Base-by-base conservation (phyloP, 1,140 invertebrate genomes). In the Dreissena polymorpha region DNA sequence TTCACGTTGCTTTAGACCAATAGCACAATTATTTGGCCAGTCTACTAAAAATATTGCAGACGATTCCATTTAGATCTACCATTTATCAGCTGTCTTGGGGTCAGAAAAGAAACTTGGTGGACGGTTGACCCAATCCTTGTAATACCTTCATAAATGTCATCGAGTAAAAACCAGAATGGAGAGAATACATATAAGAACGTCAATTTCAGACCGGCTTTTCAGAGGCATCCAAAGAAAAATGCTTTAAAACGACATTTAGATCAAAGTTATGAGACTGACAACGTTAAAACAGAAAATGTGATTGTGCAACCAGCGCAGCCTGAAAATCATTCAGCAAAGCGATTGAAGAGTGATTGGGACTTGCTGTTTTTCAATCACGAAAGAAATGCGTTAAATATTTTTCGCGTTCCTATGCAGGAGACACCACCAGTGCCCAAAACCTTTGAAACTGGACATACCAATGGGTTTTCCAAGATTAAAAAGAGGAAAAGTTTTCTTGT, bases 401-500 rank as follows among this genome's bases (percentile, higher is more conserved):
- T n/a, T n/a, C n/a, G n/a, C n/a, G n/a, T n/a, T n/a, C n/a, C n/a
- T n/a, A n/a, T n/a, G n/a, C n/a, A n/a, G n/a, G n/a, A n/a, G n/a
- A n/a, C n/a, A n/a, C n/a, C n/a, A n/a, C n/a, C n/a, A n/a, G n/a
- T n/a, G n/a, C n/a, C n/a, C n/a, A n/a, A n/a, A n/a, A n/a, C n/a
- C n/a, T n/a, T n/a, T n/a, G n/a, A n/a, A n/a, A n/a, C n/a, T n/a
- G n/a, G n/a, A n/a, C n/a, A n/a, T n/a, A n/a, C n/a, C n/a, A n/a
- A n/a, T n/a, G n/a, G n/a, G 25, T 53, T 10, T 51, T 50, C 27
- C 29, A 67, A 68, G n/a, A 27, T 16, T 50, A 75, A 71, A 49
- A 67, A 77, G 39, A 68, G 70, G 74, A 78, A 86, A 57, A 80
- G 87, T 73, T 90, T 91, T 69, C 85, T 91, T 69, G 90, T 91